Evolutionary conservation across 2,113 vertebrate species (phyloP).

Genomic region (Cyrtonyx montezumae): DNA sequence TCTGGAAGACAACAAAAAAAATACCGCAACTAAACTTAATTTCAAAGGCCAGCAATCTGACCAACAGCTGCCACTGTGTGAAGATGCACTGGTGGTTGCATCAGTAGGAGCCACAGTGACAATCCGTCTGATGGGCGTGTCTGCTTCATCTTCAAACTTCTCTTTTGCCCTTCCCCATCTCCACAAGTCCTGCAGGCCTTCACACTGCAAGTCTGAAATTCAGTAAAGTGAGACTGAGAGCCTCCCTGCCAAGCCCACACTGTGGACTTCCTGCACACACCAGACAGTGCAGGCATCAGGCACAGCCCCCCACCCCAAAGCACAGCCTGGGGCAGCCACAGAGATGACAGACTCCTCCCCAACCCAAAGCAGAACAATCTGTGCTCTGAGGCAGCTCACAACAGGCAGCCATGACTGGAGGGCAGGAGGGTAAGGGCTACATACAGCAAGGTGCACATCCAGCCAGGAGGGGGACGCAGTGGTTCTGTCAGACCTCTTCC

Average conservation of each 20-base stretch:
- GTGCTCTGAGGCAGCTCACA: background rate
- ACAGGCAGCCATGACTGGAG: fast-evolving
- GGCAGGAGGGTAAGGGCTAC: background rate
- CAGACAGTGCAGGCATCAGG: fast-evolving
- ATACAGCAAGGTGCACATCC: background rate
- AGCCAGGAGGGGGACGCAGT: background rate
- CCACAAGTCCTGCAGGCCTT: background rate
- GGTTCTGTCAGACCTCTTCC: background rate
- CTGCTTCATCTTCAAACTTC: background rate
- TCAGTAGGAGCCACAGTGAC: background rate
- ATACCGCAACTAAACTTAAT: background rate
- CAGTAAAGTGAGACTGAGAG: background rate
- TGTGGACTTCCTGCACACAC: background rate
- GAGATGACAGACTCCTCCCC: background rate
- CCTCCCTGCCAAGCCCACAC: background rate
- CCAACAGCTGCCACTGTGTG: background rate
- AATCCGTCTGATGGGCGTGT: background rate
- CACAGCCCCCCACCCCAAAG: background rate
- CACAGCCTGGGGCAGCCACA: background rate
- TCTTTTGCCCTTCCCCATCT: background rate
- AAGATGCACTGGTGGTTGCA: fast-evolving
- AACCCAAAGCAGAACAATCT: background rate
- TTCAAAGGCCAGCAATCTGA: background rate
- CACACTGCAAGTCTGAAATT: background rate
- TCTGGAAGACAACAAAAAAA: background rate